Base-by-base conservation (phyloP, 2,888 invertebrate genomes). In the Dromius quadrimaculatus region DNA sequence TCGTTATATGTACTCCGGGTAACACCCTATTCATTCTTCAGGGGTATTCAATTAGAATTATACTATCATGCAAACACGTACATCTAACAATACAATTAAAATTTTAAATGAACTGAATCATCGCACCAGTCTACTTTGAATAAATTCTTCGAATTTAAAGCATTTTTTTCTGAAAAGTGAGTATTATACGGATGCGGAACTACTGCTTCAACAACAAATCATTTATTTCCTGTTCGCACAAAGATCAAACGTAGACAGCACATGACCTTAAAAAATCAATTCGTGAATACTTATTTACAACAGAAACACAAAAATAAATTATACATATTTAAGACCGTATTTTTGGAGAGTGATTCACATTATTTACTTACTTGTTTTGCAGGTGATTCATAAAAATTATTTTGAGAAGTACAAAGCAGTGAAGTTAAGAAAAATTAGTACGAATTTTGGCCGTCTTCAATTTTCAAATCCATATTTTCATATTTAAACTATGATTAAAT, bases 331-430 rank as follows among this genome's bases (percentile, higher is more conserved):
- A n/a, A 2, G 41, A 41, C 41, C 13, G 41, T 41, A 41, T 41
- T 41, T 41, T 41, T 17, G 41, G 50, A 2, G 23, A 23, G 23
- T 50, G 50, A 50, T 4, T 50, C 50, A 50, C 23, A 23, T 5
- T 50, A 50, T 50, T 50, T 50, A 50, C 50, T 50, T 41, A 41
- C 5, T 19, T 41, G 15, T 41, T 41, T 50, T 22, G 11, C n/a
- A 50, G 11, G 22, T 50, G 50, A 50, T 50, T 50, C 50, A 50
- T 22, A 50, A 50, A 50, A 50, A 50, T 50, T 50, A 50, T 50
- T 50, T 50, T 23, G 13, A 13, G 11, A 19, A 1, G 6, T 20
- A 22, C n/a, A 41, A 23, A 50, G 23, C 23, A 22, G 15, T 23
- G 50, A 6, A 11, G 41, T n/a, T n/a, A n/a, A n/a, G n/a, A n/a